phyloP scores from a whole-genome alignment of 2,113 vertebrate genomes.

The Tychaedon coryphoeus region DNA sequence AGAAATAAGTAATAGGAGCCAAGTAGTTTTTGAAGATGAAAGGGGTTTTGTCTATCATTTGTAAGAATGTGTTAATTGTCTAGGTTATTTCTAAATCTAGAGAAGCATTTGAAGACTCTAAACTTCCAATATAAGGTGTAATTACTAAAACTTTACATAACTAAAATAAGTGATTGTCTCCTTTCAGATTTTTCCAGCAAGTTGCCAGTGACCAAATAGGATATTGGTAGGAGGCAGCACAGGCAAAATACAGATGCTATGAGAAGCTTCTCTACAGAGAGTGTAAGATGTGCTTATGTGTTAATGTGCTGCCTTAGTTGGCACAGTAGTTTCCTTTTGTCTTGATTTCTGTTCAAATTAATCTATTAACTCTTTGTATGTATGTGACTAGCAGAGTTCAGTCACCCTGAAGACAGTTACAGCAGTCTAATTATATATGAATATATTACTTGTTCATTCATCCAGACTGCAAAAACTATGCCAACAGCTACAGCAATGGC shows the following conservation, averaged over 20 bases:
- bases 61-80: neutral
- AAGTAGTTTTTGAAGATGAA: neutral
- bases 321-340: neutral
- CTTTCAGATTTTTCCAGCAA: neutral
- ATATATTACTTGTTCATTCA: neutral
- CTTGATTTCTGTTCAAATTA: neutral
- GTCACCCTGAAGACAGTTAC: neutral
- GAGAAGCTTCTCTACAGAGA: neutral
- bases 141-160: neutral
- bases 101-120: neutral
- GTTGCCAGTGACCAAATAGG: neutral
- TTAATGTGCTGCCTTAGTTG: neutral
- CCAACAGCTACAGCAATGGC: neutral
- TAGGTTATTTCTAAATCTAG: neutral
- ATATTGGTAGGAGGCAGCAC: neutral
- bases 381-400: neutral
- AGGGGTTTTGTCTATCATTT: neutral
- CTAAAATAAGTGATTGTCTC: neutral
- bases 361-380: neutral
- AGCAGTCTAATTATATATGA: neutral
- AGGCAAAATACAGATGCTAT: conserved; percentile 14
- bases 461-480: neutral
- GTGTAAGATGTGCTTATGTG: neutral
- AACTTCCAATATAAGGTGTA: neutral
- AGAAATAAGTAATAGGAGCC: neutral